Evolutionary conservation across 2,113 vertebrate genomes (phyloP).

Genomic region (Nansenia antarctica): DNA sequence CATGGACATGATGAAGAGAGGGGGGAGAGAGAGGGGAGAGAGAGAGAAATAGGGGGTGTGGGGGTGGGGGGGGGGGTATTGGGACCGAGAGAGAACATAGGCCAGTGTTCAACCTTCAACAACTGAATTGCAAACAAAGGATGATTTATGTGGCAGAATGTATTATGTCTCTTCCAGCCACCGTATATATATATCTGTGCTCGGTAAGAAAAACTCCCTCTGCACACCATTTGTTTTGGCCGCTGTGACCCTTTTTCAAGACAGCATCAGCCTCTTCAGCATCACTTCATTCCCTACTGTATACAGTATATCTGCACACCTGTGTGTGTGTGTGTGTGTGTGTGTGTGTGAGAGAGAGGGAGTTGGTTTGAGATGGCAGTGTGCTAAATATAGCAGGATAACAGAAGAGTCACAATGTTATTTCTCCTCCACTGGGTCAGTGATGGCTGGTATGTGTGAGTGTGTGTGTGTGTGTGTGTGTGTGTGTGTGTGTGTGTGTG

Average conservation of each 20-base stretch:
- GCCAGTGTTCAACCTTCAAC: no score
- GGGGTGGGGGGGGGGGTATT: neutral
- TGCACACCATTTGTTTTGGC: no score
- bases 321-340: neutral
- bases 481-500: neutral
- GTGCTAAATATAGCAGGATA: no score
- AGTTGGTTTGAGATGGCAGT: no score
- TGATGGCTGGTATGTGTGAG: neutral
- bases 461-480: neutral
- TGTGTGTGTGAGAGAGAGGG: neutral
- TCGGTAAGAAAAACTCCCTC: no score
- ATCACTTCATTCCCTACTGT: neutral
- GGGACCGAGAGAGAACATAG: neutral
- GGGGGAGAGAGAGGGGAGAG: neutral
- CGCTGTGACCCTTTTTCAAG: no score
- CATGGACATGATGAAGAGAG: neutral
- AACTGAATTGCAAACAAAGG: no score
- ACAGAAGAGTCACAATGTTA: neutral
- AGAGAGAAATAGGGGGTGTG: neutral
- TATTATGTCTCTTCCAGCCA: no score
- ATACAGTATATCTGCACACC: neutral
- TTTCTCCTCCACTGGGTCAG: neutral
- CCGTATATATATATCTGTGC: no score
- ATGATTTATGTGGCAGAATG: no score
- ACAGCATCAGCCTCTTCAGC: no score